Evolutionary conservation across 2,888 invertebrate genomes (phyloP), one percentile per base, ranked within the genome.

Genomic region (Danaus chrysippus): DNA sequence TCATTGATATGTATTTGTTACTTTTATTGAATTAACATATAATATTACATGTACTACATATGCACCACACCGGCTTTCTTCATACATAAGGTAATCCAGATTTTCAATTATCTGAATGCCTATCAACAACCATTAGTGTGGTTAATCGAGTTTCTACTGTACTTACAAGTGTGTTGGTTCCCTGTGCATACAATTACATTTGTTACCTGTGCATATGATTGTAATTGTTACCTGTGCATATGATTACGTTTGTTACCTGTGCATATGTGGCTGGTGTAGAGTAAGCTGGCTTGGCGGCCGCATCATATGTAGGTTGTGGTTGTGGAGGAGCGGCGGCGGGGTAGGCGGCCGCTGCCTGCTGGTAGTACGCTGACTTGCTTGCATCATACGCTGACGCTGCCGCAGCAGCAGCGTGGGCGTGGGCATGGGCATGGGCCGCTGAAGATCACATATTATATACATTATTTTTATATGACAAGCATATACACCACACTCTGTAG

Each of bases 351-450:
- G 93, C 92, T n/a, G 95, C 94, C 71, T 95, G 95, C 84, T 96
- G 96, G 83, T 96, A 96, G 84, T 96, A 96, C 67, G 95, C 95
- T 1, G 96, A 94, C 86, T 96, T 96, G 75, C 95, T 94, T 12
- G 96, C 95, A 91, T 96, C 96, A 91, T 96, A 95, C 54, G 95
- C 93, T 46, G 94, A 94, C 66, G 91, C 91, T 2, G 92, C 92
- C 66, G 89, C 87, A 73, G 86, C 84, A 75, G 77, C 66, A 9
- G 68, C 70, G 63, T 66, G 67, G 0, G 68, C 70, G 67, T 67
- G 70, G 17, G 68, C 69, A 61, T 68, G 23, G 23, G 23, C 23
- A 34, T 34, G 70, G n/a, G 69, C 70, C 55, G 71, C 71, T 70
- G 65, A 19, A 64, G 42, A 43, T 59, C 46, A 54, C 13, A 59